phyloP scores from a whole-genome alignment of 1,140 invertebrate genomes.

The Bicyclus anynana region DNA sequence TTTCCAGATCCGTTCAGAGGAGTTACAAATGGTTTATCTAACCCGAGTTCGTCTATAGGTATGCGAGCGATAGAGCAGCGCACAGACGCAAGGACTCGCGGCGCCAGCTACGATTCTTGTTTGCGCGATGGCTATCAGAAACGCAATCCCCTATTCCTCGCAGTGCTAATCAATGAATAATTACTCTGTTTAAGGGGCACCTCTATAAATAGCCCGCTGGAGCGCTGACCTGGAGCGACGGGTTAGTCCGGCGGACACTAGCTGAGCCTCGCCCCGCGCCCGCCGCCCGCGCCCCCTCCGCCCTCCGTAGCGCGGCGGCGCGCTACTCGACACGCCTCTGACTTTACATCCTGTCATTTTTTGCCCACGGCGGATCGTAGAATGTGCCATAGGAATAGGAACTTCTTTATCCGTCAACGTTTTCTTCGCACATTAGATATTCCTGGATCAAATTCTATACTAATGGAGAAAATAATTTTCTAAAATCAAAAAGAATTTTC shows the following conservation, averaged over 20 bases:
- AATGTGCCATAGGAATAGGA: too few species aligned
- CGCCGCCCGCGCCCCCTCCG: conserved; percentile 27
- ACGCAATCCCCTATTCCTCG: conserved; percentile 75
- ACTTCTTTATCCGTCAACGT: too few species aligned
- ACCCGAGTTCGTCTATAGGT: neutral
- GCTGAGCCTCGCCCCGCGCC: conserved; percentile 46
- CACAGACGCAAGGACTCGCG: conserved; percentile 41
- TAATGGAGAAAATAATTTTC: too few species aligned
- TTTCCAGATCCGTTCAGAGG: too few species aligned
- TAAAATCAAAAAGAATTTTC: too few species aligned
- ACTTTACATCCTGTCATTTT: conserved; percentile 62
- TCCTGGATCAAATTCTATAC: too few species aligned
- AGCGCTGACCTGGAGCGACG: conserved; percentile 76
- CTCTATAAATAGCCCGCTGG: conserved; percentile 75
- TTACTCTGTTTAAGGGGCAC: conserved; percentile 76
- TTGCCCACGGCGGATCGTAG: conserved; percentile 14
- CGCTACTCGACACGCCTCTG: conserved; percentile 55
- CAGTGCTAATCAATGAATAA: conserved; percentile 77
- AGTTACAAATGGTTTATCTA: too few species aligned
- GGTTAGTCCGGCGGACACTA: conserved; percentile 70
- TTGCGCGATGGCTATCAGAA: conserved; percentile 74
- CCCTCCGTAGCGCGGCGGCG: conserved; percentile 26
- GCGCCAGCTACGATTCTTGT: conserved; percentile 69
- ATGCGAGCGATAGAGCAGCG: conserved; percentile 10
- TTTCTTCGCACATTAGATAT: too few species aligned